These are phyloP conservation scores for Tiphia femorata DNA, from an alignment of 2,888 invertebrate genomes.

Conservation along the genomic window DNA sequence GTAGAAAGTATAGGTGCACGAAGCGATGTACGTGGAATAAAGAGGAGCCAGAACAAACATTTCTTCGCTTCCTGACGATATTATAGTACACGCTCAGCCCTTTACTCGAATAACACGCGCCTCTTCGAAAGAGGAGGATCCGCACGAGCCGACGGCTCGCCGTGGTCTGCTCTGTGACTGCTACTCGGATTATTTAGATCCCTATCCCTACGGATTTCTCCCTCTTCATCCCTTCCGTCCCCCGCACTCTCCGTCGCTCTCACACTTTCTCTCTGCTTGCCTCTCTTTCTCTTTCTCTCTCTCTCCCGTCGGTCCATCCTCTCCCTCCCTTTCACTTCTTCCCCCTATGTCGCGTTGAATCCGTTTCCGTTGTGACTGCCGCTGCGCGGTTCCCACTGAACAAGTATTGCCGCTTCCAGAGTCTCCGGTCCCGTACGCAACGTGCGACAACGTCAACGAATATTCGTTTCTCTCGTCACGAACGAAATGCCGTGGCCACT, in stretches of 20 bases:
- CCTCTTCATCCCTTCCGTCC: conserved; percentile 41
- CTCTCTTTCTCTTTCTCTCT: conserved; percentile 43
- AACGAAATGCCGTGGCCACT: no score
- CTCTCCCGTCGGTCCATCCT: conserved; percentile 44
- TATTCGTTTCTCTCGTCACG: no score
- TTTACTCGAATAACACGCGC: no score
- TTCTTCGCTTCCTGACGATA: no score
- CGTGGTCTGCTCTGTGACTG: conserved; percentile 60
- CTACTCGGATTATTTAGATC: conserved; percentile 64
- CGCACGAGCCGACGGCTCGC: conserved; percentile 66
- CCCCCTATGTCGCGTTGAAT: conserved; percentile 59
- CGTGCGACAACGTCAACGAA: no score
- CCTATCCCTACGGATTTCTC: conserved; percentile 56
- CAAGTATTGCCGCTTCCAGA: conserved; percentile 60
- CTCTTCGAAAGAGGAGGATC: conserved; percentile 45
- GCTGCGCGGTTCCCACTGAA: conserved; percentile 52
- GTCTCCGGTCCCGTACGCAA: no score
- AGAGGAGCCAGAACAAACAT: no score
- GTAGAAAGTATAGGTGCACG: no score
- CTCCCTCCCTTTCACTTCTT: conserved; percentile 53
- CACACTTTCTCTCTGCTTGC: conserved; percentile 48
- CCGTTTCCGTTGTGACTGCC: conserved; percentile 66
- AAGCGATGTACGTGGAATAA: no score
- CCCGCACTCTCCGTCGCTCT: no score
- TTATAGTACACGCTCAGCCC: no score